These are phyloP conservation scores for Tachina fera DNA, from an alignment of 2,888 invertebrate species.

Conservation along the genomic window DNA sequence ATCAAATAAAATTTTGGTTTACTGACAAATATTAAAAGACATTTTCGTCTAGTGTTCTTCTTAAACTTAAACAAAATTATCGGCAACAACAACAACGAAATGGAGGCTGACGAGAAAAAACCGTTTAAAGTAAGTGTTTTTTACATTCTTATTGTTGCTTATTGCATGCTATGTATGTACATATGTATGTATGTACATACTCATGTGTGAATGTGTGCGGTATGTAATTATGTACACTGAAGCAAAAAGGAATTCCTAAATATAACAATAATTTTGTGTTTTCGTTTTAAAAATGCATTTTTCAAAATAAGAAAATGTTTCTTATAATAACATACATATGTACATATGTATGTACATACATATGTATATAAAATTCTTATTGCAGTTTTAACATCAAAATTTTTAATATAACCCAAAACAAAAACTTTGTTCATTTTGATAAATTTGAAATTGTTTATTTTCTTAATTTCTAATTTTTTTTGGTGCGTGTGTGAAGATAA, in stretches of 20 bases:
- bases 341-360: not conserved
- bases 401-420: too few relatives aligned
- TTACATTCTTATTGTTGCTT: not conserved
- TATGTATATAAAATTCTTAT: not conserved
- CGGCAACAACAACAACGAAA: constrained; percentile 65
- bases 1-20: not conserved
- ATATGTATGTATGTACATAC: not conserved
- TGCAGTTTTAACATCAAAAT: too few relatives aligned
- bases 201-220: not conserved
- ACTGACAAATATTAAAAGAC: not conserved
- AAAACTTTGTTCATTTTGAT: too few relatives aligned
- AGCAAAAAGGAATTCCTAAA: too few relatives aligned
- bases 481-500: too few relatives aligned
- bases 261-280: too few relatives aligned
- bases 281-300: too few relatives aligned
- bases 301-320: too few relatives aligned
- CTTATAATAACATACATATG: too few relatives aligned
- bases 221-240: not conserved
- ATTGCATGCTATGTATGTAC: not conserved
- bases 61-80: not conserved
- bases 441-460: too few relatives aligned
- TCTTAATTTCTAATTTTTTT: too few relatives aligned
- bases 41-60: not conserved
- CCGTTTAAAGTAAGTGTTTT: constrained; percentile 75
- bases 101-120: constrained; percentile 76